These are phyloP conservation scores for Phrynocephalus forsythii DNA, from an alignment of 2,797 vertebrate genomes.

Conservation along the genomic window DNA sequence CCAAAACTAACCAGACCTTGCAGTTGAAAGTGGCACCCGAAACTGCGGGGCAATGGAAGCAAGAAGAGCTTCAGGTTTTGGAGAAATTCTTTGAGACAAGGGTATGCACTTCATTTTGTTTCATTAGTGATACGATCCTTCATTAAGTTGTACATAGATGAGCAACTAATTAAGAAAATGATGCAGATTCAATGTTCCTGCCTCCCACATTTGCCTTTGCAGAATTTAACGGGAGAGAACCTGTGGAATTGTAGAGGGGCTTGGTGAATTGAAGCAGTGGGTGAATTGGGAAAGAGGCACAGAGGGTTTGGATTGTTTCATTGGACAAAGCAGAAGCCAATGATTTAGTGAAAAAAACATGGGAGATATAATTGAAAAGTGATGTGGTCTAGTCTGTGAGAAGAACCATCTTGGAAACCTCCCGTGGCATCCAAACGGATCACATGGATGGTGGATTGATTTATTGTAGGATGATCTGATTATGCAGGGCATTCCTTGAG, in stretches of 20 bases:
- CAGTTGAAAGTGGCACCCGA: conserved; percentile 99
- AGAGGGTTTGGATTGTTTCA: neutral
- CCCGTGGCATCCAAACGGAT: neutral
- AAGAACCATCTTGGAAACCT: neutral
- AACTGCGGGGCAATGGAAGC: conserved; percentile 95
- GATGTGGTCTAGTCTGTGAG: no score
- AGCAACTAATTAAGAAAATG: neutral
- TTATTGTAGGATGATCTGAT: no score
- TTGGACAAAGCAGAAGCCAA: neutral
- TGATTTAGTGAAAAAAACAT: neutral
- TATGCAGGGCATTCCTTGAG: neutral
- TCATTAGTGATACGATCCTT: neutral
- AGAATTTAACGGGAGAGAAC: neutral
- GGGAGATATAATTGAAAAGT: neutral
- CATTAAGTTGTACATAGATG: neutral
- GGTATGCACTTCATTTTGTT: conserved; percentile 76
- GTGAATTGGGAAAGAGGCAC: neutral
- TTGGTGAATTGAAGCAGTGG: neutral
- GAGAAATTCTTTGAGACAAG: conserved; percentile 99
- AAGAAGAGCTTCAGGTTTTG: conserved; percentile 96
- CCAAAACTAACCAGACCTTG: conserved; percentile 97
- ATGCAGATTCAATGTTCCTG: neutral
- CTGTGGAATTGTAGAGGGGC: neutral
- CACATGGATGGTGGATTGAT: neutral
- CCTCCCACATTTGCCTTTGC: neutral